Evolutionary conservation across 2,888 invertebrate species (phyloP), one percentile per base, ranked within the genome.

Genomic region (Linnaemya vulpina): DNA sequence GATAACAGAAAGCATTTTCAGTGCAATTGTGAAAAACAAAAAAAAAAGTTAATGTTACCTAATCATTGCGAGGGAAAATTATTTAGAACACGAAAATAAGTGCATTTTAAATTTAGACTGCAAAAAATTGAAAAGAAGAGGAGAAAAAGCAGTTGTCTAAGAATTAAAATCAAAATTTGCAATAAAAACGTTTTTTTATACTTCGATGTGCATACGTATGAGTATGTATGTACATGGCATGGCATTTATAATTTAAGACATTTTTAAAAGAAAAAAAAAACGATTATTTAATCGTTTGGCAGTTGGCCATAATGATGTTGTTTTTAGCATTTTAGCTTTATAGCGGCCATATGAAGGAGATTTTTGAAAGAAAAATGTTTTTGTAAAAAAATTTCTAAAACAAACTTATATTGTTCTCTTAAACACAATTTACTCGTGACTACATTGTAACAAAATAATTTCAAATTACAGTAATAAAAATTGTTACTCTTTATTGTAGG

Each of bases 261-360:
- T 17, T 63, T 53, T 49, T 58, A 8, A 60, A 67, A 11, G 55
- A 51, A 60, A 17, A 58, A 58, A 81, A 60, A 46, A 55, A 62
- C 68, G 70, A 84, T 88, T 88, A 88, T 88, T 88, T 87, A 88
- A 88, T 88, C 87, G 79, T 83, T 84, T 88, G 88, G 88, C 88
- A 83, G 38, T 73, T 65, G 80, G 86, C 87, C 87, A 87, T 84
- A 63, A 74, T 49, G 13, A 62, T 51, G 63, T 51, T 49, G 40
- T 75, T 51, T 70, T 0, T 58, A n/a, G 8, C 10, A 25, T 51
- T 22, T 30, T 63, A 77, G 38, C 11, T 53, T 25, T 55, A 84
- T 53, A 84, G 86, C 84, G 85, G 87, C 86, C 86, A 87, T 77
- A 83, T 87, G 86, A 87, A 87, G 87, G 86, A 71, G 86, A 86